Percentiles rank a stretch among this genome's conserved stretches.
Conservation (phyloP, 2,888 invertebrate genomes). For the Fragum fragum region DNA sequence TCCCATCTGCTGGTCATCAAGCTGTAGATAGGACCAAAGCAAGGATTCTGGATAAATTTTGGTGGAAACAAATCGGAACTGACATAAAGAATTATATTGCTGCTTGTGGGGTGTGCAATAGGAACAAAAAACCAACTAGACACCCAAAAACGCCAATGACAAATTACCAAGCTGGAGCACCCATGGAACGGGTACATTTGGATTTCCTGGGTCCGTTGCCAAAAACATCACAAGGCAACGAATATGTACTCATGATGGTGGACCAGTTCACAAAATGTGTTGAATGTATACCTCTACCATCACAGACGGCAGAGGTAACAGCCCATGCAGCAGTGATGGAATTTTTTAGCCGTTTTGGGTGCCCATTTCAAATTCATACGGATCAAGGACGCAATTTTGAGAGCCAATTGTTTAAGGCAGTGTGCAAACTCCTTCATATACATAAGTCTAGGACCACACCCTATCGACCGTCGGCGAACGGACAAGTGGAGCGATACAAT, state of each 20-base stretch:
- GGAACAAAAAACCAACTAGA: slow-evolving; percentile 32
- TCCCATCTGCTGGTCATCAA: slow-evolving; percentile 44
- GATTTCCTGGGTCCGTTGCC: slow-evolving; percentile 37
- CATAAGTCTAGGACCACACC: slow-evolving; percentile 42
- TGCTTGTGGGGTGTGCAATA: slow-evolving; percentile 33
- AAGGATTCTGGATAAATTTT: slow-evolving; percentile 30
- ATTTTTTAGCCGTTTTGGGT: slow-evolving; percentile 35
- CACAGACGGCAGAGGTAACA: slow-evolving; percentile 30
- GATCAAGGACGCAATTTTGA: slow-evolving; percentile 34
- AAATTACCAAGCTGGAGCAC: slow-evolving; percentile 21
- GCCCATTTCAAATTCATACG: slow-evolving; percentile 30
- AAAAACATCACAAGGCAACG: slow-evolving; percentile 32
- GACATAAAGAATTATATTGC: slow-evolving; percentile 28
- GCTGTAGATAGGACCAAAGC: slow-evolving; percentile 32
- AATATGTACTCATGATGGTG: slow-evolving; percentile 37
- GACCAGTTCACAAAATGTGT: slow-evolving; percentile 44
- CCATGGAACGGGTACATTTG: slow-evolving; percentile 36
- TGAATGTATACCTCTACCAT: slow-evolving; percentile 39
- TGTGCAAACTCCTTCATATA: slow-evolving; percentile 31
- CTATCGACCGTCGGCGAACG: slow-evolving; percentile 33
- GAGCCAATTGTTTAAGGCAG: slow-evolving; percentile 10
- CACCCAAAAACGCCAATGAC: slow-evolving; percentile 33
- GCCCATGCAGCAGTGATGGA: slow-evolving; percentile 27
- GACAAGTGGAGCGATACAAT: slow-evolving; percentile 28
- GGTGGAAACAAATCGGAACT: slow-evolving; percentile 20